Evolutionary conservation across 2,797 vertebrate genomes (phyloP), one percentile per base, ranked within the genome.

Genomic region (Lepilemur septentrionalis): DNA sequence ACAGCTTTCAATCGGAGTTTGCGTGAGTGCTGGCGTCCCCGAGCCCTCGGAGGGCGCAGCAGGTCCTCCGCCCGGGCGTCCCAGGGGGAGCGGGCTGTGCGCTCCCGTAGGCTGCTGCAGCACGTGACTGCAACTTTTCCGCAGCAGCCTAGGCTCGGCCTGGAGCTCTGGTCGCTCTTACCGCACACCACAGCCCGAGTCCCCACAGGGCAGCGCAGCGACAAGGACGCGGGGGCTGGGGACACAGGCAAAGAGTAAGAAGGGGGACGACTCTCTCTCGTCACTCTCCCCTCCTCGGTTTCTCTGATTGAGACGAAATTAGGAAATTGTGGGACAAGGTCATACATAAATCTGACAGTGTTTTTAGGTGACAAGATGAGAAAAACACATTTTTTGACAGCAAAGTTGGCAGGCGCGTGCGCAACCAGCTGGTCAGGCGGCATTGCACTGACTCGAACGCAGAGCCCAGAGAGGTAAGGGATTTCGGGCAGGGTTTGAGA

Each of bases 41-140:
- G 13, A 20, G 32, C 46, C 75, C 57, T 79, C 2, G 30, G 23
- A 55, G 73, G 57, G 61, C 55, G 76, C 91, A 5, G 83, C 87
- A 11, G 92, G 55, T 50, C 52, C 30, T 4, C 25, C 0, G 78
- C 38, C 48, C 8, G 0, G 8, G 65, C 25, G 80, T 48, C 55
- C 72, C 8, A 38, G 30, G 17, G n/a, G 35, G 35, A 48, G 5
- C 35, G 0, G 59, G 72, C 57, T 12, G 55, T 55, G 70, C 32
- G 28, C 90, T 50, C 1, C 0, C 0, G 86, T 17, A 22, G 0
- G 63, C 28, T n/a, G 72, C 75, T 9, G 1, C 78, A 57, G 89
- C 97, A 93, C 91, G 94, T 95, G 97, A 97, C 65, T 10, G 17
- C 94, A 91, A 92, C 96, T 96, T 96, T 91, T 73, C 25, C 25